Conservation (phyloP, 1,140 invertebrate species). For the Pantala flavescens region DNA sequence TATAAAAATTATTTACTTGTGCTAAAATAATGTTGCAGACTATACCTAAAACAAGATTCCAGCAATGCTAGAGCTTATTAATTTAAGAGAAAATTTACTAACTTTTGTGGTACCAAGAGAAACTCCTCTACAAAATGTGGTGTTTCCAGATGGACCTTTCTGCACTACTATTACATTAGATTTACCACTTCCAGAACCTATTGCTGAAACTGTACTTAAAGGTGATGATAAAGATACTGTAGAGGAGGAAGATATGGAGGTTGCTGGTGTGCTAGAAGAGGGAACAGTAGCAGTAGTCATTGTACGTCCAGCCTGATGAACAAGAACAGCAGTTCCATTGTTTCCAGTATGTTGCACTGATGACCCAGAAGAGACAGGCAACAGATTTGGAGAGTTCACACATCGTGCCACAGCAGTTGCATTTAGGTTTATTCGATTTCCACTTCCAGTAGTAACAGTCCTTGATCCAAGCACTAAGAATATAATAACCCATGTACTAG, state of each 20-base stretch:
- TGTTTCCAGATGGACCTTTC: conserved; percentile 31
- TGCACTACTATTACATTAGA: conserved; percentile 34
- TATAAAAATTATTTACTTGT: no score
- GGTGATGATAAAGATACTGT: conserved; percentile 8
- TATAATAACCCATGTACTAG: no score
- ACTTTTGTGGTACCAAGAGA: neutral
- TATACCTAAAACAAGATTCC: no score
- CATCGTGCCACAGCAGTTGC: neutral
- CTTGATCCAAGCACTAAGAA: neutral
- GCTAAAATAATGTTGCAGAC: no score
- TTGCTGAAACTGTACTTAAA: neutral
- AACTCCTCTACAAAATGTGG: conserved; percentile 33
- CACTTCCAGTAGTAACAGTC: neutral
- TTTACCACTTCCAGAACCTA: conserved; percentile 21
- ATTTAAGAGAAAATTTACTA: neutral
- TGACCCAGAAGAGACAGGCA: neutral
- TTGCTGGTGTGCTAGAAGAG: neutral
- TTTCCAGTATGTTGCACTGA: neutral
- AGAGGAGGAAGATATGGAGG: neutral
- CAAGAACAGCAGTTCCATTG: neutral
- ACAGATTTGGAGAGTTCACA: neutral
- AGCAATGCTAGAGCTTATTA: no score
- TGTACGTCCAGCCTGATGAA: conserved; percentile 4
- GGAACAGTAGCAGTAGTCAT: conserved; percentile 11
- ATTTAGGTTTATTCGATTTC: neutral